A percentile compares a stretch with the other conserved stretches of the same genome.
phyloP scores from a whole-genome alignment of 2,113 vertebrate genomes.

The Cettia cetti region DNA sequence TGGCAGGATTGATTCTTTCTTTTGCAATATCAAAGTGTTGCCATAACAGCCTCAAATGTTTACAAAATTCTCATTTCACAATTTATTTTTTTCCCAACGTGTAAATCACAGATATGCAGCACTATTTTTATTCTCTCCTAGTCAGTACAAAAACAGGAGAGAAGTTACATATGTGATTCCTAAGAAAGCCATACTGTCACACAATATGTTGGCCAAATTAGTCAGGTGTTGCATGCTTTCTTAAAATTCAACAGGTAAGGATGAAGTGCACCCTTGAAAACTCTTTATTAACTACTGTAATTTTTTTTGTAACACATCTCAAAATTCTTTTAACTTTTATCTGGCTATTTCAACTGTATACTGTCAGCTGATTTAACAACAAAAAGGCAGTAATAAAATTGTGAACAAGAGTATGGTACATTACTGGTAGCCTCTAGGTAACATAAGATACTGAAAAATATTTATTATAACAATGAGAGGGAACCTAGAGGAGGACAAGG shows the following conservation, averaged over 20 bases:
- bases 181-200: neutral
- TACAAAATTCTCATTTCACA: neutral
- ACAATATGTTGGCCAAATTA: fast-evolving
- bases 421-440: neutral
- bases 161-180: neutral
- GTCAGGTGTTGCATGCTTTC: neutral
- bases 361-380: neutral
- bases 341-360: neutral
- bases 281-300: neutral
- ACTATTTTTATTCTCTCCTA: neutral
- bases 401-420: neutral
- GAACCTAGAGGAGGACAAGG: neutral
- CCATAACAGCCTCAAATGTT: neutral
- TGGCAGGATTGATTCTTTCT: neutral
- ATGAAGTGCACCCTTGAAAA: neutral
- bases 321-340: neutral
- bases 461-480: neutral
- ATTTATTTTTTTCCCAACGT: neutral
- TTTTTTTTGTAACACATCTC: neutral
- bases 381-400: neutral
- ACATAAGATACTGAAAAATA: neutral
- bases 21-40: neutral
- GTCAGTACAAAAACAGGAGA: neutral
- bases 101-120: neutral
- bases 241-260: neutral